Base-by-base conservation (phyloP, 2,797 vertebrate species). In the Propithecus deckenii region DNA sequence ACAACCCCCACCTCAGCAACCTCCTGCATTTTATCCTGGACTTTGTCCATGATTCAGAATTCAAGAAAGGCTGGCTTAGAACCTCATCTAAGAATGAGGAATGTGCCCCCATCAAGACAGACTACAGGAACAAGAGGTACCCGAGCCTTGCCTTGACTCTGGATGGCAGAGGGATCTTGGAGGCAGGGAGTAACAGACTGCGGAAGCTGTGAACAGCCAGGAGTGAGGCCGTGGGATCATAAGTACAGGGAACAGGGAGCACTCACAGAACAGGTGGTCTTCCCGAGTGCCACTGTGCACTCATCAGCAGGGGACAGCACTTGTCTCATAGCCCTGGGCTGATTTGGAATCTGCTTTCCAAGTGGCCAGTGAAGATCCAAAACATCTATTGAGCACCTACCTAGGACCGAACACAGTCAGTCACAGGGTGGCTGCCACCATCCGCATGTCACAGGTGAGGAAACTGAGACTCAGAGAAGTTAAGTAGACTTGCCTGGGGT, bases 1-100 rank as follows among this genome's bases (percentile, higher is more conserved):
- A 59, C 41, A 57, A 23, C 71, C 35, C 75, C 41, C 32, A 65
- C 87, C 50, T 94, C 0, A 0, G 50, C 55, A 57, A 25, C 55
- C 55, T 57, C 92, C 86, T 90, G 15, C 78, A 76, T 92, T 94
- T 95, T 67, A 25, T 63, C 43, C 69, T 93, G 89, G 84, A 81
- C 63, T 87, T 86, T 43, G 46, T 95, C 96, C 87, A 96, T 96
- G 75, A 55, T 7, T 5, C 67, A 65, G 57, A 84, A 69, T 75
- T 43, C 25, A 30, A 35, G 52, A 72, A 89, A 41, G 50, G 18
- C 67, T 48, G 52, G 65, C 57, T 55, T 91, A 71, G 87, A 84
- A 75, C 52, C 41, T 63, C n/a, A 41, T 89, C 30, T 71, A 30
- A 92, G 85, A 85, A 72, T 20, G 55, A 65, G 43, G 85, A 43